phyloP scores from a whole-genome alignment of 1,140 invertebrate genomes.

The silkworm (Bombyx mori) region DNA sequence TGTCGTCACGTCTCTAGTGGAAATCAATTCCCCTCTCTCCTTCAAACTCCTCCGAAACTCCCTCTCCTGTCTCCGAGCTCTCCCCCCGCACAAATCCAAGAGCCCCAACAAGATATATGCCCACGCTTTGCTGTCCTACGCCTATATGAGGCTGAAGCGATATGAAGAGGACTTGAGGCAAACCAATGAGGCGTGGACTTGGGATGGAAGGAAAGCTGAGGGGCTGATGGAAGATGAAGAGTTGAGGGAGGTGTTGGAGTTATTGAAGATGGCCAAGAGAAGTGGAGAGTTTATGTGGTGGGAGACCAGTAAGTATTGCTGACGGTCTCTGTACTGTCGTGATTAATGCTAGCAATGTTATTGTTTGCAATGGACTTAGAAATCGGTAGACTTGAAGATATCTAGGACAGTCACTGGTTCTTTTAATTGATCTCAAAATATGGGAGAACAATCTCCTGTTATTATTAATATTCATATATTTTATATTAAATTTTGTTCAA shows the following conservation, averaged over 20 bases:
- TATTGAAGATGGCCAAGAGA: constrained; percentile 44
- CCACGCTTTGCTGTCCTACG: constrained; percentile 34
- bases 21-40: constrained; percentile 63
- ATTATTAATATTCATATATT: no score
- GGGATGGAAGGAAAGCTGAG: constrained; percentile 15
- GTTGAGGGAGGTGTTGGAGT: constrained; percentile 27
- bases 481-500: no score
- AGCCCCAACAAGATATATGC: constrained; percentile 33
- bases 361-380: background rate
- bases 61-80: constrained; percentile 72
- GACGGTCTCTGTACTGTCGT: background rate
- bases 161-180: constrained; percentile 47
- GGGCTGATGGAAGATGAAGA: constrained; percentile 35
- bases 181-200: constrained; percentile 30
- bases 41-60: constrained; percentile 67
- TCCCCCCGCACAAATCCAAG: constrained; percentile 30
- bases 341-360: background rate
- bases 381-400: no score
- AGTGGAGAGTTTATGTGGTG: constrained; percentile 57
- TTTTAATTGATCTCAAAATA: no score
- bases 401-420: no score
- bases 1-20: constrained; percentile 76
- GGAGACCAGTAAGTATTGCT: constrained; percentile 51
- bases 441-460: no score
- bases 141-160: constrained; percentile 34